Base-by-base conservation (phyloP, 2,113 vertebrate genomes). In the Zingel zingel region DNA sequence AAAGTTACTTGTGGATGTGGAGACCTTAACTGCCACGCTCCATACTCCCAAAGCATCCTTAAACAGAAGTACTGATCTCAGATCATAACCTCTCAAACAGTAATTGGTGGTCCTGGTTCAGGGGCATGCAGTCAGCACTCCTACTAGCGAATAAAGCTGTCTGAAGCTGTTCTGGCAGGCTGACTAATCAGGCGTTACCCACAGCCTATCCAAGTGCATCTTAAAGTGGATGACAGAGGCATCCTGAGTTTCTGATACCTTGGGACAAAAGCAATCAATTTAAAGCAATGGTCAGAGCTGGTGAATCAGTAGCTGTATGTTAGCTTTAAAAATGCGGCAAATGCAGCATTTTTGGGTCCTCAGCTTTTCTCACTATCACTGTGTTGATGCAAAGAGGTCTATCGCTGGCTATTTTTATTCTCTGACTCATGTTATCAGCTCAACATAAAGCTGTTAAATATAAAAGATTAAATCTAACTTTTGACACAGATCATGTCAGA, bases 91-190 rank as follows among this genome's bases (percentile, higher is more conserved):
- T 91, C 81, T 90, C 76, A 88, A 84, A 81, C 84, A 72, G 79
- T 91, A 93, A 91, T 93, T 92, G 91, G 83, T 85, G 89, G 82
- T 89, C 77, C 62, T 81, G 84, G 82, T 89, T 85, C 83, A 77
- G 85, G 83, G 83, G 73, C 68, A 75, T 23, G 53, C 86, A 86
- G 83, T 90, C 88, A 87, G 88, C 83, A 89, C 61, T 89, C 79
- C 61, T 74, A 53, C 69, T 1, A 63, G 84, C 1, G 62, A 83
- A 92, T 88, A 83, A 86, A 86, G 80, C 89, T 85, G 82, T 88
- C 85, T 81, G 23, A 85, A 88, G 82, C 79, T 77, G 79, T 77
- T 90, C 77, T 71, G 83, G 87, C 81, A 79, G 77, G 82, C 76
- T 69, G 85, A 82, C 80, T 90, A 91, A 90, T 88, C 89, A 87